Evolutionary conservation across 2,888 invertebrate genomes (phyloP).

Genomic region (Cecidostiba fungosa): DNA sequence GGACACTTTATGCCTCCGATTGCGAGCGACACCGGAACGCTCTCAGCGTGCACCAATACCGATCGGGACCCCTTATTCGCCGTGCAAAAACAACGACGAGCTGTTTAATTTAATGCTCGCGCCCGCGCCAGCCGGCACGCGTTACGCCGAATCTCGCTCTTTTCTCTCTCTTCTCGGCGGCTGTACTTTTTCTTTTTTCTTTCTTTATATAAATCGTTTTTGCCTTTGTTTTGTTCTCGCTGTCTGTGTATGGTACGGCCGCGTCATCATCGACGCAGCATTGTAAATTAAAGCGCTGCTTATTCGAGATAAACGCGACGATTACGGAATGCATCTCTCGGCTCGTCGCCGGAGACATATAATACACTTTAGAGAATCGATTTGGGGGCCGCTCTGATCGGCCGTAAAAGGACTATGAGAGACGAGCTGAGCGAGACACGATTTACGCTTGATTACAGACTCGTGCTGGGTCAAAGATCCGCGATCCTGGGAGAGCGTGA

Average conservation of each 20-base stretch:
- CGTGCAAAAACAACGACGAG: constrained; percentile 71
- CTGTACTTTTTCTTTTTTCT: background rate
- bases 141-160: constrained; percentile 58
- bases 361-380: constrained; percentile 52
- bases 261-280: background rate
- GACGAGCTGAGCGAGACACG: constrained; percentile 72
- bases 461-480: constrained; percentile 60
- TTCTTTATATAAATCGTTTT: background rate
- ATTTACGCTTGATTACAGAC: constrained; percentile 75
- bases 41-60: constrained; percentile 77
- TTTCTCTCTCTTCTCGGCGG: background rate
- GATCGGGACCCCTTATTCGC: constrained; percentile 68
- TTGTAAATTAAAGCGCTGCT: constrained; percentile 58
- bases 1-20: constrained; percentile 79
- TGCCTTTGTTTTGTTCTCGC: background rate
- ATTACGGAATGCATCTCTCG: background rate
- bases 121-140: constrained; percentile 59
- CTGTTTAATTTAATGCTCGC: constrained; percentile 77
- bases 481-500: background rate
- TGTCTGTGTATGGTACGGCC: background rate
- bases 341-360: constrained; percentile 8
- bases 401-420: background rate
- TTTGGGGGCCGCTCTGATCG: constrained; percentile 15
- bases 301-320: constrained; percentile 54
- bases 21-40: constrained; percentile 80